These are phyloP conservation scores for Gryon sp. DNA, from an alignment of 1,140 invertebrate species.

Conservation along the genomic window DNA sequence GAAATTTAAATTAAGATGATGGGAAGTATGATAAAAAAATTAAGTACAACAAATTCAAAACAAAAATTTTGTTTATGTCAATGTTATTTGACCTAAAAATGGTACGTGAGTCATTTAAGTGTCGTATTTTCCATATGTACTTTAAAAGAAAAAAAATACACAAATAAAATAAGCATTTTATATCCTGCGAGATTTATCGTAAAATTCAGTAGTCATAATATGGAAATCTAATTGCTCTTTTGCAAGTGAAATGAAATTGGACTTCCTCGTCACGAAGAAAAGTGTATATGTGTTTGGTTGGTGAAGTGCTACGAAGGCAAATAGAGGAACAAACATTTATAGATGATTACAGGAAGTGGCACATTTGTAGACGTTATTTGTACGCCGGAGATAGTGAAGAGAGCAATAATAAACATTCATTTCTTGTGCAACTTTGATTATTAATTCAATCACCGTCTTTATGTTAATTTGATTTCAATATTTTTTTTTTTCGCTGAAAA, in stretches of 20 bases:
- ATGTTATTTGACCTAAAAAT: too few species aligned
- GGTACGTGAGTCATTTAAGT: too few species aligned
- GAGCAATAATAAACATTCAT: slow-evolving; percentile 46
- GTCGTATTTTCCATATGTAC: too few species aligned
- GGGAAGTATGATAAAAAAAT: too few species aligned
- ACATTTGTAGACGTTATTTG: slow-evolving; percentile 60
- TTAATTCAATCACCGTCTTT: slow-evolving; percentile 42
- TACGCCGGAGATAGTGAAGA: slow-evolving; percentile 51
- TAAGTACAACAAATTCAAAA: too few species aligned
- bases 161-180: too few species aligned
- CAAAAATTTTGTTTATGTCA: too few species aligned
- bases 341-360: slow-evolving; percentile 64
- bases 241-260: slow-evolving; percentile 60
- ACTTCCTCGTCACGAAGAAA: slow-evolving; percentile 33
- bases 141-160: too few species aligned
- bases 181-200: too few species aligned
- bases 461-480: not conserved
- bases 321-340: slow-evolving; percentile 62
- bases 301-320: slow-evolving; percentile 46
- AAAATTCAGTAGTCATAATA: slow-evolving; percentile 60
- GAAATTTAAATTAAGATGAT: too few species aligned
- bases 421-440: slow-evolving; percentile 44
- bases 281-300: slow-evolving; percentile 47
- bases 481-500: not conserved
- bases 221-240: slow-evolving; percentile 66